These are phyloP conservation scores for Aphelocoma californica DNA, from an alignment of 2,797 vertebrate species.

Conservation along the genomic window DNA sequence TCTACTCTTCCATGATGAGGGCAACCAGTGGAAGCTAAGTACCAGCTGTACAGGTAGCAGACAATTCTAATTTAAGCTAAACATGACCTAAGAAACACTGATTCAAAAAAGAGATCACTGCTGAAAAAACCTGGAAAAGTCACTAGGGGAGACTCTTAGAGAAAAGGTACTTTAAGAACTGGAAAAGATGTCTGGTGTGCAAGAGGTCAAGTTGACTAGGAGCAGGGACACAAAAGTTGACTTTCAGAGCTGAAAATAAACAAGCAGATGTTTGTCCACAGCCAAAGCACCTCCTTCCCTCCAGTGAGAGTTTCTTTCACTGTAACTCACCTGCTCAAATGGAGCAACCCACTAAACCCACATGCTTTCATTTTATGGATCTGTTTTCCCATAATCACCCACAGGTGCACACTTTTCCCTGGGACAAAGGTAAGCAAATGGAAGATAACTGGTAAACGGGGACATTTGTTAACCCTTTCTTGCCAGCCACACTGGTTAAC, in stretches of 20 bases:
- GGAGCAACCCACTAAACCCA: background rate
- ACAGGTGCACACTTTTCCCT: background rate
- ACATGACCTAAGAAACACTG: background rate
- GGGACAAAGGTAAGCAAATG: background rate
- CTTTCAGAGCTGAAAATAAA: background rate
- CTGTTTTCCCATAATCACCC: background rate
- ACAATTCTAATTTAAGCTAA: background rate
- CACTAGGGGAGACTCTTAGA: background rate
- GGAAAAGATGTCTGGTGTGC: background rate
- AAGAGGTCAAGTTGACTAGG: background rate
- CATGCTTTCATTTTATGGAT: background rate
- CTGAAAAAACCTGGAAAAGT: background rate
- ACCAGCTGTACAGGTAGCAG: background rate
- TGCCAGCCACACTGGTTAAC: background rate
- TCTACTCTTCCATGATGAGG: background rate
- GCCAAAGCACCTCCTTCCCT: background rate
- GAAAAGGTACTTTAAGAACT: background rate
- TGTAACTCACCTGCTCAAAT: background rate
- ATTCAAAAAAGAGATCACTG: background rate
- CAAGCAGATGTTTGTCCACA: background rate
- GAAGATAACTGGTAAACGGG: background rate
- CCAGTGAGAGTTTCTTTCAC: background rate
- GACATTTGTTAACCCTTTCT: background rate
- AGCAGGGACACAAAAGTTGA: background rate
- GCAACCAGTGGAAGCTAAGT: background rate